Conservation (phyloP, 2,113 vertebrate genomes). For the Tenrec ecaudatus region DNA sequence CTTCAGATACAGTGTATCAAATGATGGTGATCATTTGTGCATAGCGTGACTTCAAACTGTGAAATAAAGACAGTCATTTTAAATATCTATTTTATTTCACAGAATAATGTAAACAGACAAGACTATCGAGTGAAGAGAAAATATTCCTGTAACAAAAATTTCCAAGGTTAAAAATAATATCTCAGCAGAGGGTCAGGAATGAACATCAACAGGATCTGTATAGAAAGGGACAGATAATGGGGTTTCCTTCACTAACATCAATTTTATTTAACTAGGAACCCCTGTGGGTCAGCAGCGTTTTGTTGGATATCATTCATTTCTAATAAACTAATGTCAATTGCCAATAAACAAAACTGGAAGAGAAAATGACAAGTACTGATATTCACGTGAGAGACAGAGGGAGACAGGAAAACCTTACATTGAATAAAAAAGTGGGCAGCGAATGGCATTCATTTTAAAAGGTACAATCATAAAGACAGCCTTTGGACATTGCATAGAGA, state of each 20-base stretch:
- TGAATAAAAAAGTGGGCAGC: neutral
- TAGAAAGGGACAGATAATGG: neutral
- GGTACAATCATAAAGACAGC: neutral
- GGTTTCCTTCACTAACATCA: neutral
- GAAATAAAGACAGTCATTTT: neutral
- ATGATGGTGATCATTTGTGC: constrained; percentile 39
- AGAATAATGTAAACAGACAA: neutral
- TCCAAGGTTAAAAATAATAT: neutral
- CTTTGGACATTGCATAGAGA: neutral
- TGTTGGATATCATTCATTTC: neutral
- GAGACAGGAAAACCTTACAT: neutral
- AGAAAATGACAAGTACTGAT: neutral
- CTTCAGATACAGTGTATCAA: constrained; percentile 54
- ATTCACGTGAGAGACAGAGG: neutral
- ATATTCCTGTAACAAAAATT: neutral
- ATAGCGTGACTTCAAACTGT: constrained; percentile 34
- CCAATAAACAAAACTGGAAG: neutral
- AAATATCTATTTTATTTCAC: constrained; percentile 11
- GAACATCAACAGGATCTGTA: constrained; percentile 25
- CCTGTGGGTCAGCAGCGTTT: neutral
- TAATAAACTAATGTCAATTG: neutral
- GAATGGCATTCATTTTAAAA: neutral
- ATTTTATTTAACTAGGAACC: neutral
- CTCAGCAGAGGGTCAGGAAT: neutral
- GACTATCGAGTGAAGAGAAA: neutral